phyloP scores from a whole-genome alignment of 2,888 invertebrate species.

The Rhaphigaster nebulosa region DNA sequence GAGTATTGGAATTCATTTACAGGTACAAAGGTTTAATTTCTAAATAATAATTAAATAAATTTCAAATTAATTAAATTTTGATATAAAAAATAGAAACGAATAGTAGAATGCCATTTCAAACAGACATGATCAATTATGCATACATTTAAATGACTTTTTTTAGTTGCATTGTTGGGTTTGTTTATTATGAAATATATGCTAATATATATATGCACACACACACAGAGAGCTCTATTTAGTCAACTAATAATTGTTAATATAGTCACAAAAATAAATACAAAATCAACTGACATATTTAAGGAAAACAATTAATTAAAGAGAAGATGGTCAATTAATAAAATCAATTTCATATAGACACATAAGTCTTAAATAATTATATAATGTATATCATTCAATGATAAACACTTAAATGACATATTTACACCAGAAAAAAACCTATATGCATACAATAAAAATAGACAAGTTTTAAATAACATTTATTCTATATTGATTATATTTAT shows the following conservation, averaged over 20 bases:
- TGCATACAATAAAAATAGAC: background rate
- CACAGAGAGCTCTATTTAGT: background rate
- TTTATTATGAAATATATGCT: background rate
- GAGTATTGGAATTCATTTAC: constrained; percentile 42
- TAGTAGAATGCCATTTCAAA: background rate
- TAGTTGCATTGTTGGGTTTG: background rate
- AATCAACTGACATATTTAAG: background rate
- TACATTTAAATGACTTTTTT: background rate
- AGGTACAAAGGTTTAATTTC: constrained; percentile 45
- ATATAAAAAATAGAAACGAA: background rate
- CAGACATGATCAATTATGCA: background rate
- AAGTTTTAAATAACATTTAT: constrained; percentile 11
- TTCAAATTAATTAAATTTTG: constrained; percentile 26
- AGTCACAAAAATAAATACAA: background rate
- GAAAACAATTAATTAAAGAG: background rate
- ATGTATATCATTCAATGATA: background rate
- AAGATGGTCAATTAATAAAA: background rate
- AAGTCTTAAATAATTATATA: background rate
- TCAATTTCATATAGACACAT: background rate
- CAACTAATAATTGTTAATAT: background rate
- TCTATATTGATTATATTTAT: constrained; percentile 19
- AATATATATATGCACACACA: background rate
- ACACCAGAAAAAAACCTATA: background rate
- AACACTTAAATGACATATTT: background rate
- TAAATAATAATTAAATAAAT: constrained; percentile 27